Evolutionary conservation across 2,888 invertebrate species (phyloP).

Genomic region (Oxyteleia sp.): DNA sequence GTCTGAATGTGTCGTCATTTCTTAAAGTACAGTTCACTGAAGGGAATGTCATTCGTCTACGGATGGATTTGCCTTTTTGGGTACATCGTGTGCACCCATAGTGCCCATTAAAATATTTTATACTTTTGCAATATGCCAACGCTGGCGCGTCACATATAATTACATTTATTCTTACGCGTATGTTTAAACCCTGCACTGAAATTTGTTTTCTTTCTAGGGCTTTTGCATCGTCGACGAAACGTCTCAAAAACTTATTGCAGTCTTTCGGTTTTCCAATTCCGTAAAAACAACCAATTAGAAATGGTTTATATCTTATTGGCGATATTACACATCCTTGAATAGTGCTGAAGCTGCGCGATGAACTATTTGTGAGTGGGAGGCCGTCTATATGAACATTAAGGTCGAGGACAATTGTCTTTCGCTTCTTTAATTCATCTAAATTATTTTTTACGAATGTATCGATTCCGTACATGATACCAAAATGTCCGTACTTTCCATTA

Average conservation of each 20-base stretch:
- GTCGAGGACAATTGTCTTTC: background rate
- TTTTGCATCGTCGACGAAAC: conserved; percentile 1
- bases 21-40: background rate
- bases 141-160: conserved; percentile 11
- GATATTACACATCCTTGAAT: conserved; percentile 5
- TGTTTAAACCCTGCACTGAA: background rate
- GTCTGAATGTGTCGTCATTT: background rate
- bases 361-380: background rate
- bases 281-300: too few relatives aligned
- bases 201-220: background rate
- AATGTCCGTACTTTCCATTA: background rate
- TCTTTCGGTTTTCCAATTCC: conserved; percentile 6
- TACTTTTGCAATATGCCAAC: background rate
- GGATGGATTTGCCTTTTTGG: conserved; percentile 1
- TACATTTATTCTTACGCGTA: background rate
- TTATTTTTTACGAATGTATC: conserved; percentile 12
- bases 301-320: conserved; percentile 2
- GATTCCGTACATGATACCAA: conserved; percentile 1
- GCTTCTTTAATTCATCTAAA: background rate
- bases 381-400: conserved; percentile 14
- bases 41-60: conserved; percentile 10
- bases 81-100: conserved; percentile 4
- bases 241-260: background rate
- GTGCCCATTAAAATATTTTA: conserved; percentile 6
- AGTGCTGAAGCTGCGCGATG: background rate